Evolutionary conservation across 2,113 vertebrate species (phyloP), one percentile per base, ranked within the genome.

Genomic region (Ophthalmolycus amberensis): DNA sequence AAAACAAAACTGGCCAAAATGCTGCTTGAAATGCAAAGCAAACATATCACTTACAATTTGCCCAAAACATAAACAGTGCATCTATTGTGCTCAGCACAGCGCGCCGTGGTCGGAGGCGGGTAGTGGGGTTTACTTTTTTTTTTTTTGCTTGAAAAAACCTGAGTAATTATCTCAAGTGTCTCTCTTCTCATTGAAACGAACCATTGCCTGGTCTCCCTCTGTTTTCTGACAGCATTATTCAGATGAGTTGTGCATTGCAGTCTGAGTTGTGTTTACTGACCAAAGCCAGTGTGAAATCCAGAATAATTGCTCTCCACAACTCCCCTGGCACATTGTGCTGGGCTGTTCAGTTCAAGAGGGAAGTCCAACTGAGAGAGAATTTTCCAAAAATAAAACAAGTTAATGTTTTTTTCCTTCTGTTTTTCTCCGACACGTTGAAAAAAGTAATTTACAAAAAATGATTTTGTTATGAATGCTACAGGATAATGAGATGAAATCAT

Each of bases 241-340:
- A 90, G 86, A 92, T 86, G 90, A 93, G 83, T 71, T 91, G 86
- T 92, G 92, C 92, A 90, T 73, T 90, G 90, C 91, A 88, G 88
- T 83, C 73, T 14, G 62, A 89, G 84, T 89, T 78, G 80, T 90
- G 90, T 92, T 94, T 94, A 84, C 90, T 90, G 91, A 93, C 93
- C 90, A 91, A 91, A 93, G 90, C 89, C 63, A 90, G 89, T 88
- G 91, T 92, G 92, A 93, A 93, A 93, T 94, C 84, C 78, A 85
- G 81, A 90, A 92, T 93, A 86, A 93, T 92, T 94, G 90, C 90
- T 88, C 88, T 74, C 76, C 83, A 84, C 75, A 76, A 74, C 79
- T 90, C 91, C 90, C 77, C 84, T 77, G 85, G 83, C 86, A 83
- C 85, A 75, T 50, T 80, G 84, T 56, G 66, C 62, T 44, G 77